Conservation (phyloP, 35 echinoderm and acorn worm genomes). For the Chiridota heheva region DNA sequence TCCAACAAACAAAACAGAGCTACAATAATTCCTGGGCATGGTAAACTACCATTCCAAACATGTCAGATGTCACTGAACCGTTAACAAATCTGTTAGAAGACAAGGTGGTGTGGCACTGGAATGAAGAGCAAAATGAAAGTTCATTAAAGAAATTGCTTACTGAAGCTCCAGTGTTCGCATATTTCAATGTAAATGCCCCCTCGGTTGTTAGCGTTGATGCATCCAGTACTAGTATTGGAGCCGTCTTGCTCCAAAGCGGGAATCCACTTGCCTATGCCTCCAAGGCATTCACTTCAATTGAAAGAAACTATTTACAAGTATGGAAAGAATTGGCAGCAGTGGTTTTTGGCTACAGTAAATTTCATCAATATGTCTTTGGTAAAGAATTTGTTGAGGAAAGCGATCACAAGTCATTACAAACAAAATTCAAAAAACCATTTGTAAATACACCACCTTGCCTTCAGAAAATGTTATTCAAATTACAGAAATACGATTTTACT, state of each 20-base stretch:
- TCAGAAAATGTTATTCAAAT: constrained; percentile 44
- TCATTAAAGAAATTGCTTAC: not conserved
- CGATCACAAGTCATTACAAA: constrained; percentile 50
- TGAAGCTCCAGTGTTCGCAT: constrained; percentile 26
- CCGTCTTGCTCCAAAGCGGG: constrained; percentile 17
- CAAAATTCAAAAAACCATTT: constrained; percentile 32
- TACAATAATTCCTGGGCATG: too few species aligned
- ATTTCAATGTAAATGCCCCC: constrained; percentile 11
- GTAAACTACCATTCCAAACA: too few species aligned
- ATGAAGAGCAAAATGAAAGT: not conserved
- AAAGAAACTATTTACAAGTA: constrained; percentile 3
- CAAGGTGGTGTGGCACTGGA: not conserved
- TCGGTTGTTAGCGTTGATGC: constrained; percentile 14
- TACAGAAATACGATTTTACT: constrained; percentile 45
- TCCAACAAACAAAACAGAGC: too few species aligned
- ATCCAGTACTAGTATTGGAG: not conserved
- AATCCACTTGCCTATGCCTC: constrained; percentile 32
- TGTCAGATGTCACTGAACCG: not conserved
- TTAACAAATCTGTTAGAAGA: not conserved
- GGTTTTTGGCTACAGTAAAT: constrained; percentile 29
- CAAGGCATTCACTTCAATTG: not conserved
- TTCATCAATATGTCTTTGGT: constrained; percentile 37
- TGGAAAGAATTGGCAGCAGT: constrained; percentile 40
- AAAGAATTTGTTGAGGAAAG: constrained; percentile 10
- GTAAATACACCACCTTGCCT: constrained; percentile 10